A percentile compares a stretch with the other conserved stretches of the same genome.
phyloP scores from a whole-genome alignment of 2,888 invertebrate species.

The Teleogryllus oceanicus region DNA sequence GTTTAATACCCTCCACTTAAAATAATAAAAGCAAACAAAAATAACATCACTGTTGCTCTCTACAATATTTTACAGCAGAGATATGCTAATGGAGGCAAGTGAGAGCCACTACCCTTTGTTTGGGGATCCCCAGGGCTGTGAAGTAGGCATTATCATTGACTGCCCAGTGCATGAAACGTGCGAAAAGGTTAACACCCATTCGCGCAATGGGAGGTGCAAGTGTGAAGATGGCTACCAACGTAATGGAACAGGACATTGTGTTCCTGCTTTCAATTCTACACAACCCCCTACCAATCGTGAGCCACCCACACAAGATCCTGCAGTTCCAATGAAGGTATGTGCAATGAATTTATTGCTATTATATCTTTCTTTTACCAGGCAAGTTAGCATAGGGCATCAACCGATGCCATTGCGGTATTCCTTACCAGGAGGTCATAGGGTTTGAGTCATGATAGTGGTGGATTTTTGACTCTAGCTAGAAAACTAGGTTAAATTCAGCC shows the following conservation, averaged over 20 bases:
- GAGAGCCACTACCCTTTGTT: conserved; percentile 24
- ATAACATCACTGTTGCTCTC: no score
- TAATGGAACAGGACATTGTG: conserved; percentile 44
- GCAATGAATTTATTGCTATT: no score
- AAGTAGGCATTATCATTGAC: conserved; percentile 54
- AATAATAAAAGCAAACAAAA: no score
- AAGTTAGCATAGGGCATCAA: no score
- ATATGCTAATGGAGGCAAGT: conserved; percentile 25
- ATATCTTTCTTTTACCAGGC: no score
- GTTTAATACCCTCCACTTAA: no score
- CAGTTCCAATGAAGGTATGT: not conserved
- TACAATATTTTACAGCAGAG: not conserved
- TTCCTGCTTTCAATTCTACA: conserved; percentile 25
- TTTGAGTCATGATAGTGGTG: no score
- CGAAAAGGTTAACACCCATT: conserved; percentile 52
- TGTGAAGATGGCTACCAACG: conserved; percentile 63
- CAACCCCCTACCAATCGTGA: not conserved
- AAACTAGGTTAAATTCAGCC: no score
- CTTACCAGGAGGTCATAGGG: no score
- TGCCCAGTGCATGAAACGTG: conserved; percentile 72
- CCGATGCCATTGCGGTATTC: no score
- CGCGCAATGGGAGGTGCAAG: conserved; percentile 66
- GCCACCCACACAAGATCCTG: not conserved
- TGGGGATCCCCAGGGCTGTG: conserved; percentile 55
- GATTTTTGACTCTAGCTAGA: no score